phyloP scores from a whole-genome alignment of 2,888 invertebrate genomes.

The Orchesella flavescens region DNA sequence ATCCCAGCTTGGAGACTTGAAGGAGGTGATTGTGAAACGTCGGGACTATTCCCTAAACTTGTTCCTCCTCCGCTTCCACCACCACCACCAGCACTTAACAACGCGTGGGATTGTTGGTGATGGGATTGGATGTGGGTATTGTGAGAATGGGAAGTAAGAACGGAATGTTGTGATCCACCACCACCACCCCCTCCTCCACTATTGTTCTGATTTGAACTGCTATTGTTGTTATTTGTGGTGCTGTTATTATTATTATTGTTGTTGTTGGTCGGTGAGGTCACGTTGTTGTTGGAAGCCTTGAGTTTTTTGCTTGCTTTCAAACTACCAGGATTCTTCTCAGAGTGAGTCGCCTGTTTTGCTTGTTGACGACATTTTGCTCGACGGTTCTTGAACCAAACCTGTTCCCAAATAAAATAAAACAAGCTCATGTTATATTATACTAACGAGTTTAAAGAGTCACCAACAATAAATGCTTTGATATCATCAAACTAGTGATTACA shows the following conservation, averaged over 20 bases:
- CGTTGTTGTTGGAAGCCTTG: constrained; percentile 65
- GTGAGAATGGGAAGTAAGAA: constrained; percentile 54
- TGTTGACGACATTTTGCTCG: constrained; percentile 83
- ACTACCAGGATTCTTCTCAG: constrained; percentile 69
- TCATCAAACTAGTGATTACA: no score
- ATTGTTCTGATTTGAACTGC: constrained; percentile 42
- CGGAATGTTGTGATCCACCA: constrained; percentile 40
- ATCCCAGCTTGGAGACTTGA: constrained; percentile 69
- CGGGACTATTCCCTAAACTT: constrained; percentile 71
- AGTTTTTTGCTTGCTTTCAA: constrained; percentile 68
- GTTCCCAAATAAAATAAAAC: constrained; percentile 56
- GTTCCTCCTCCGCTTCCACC: constrained; percentile 46
- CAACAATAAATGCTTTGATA: no score
- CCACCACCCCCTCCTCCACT: constrained; percentile 36
- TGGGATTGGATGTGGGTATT: constrained; percentile 59
- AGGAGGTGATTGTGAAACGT: constrained; percentile 73
- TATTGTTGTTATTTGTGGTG: constrained; percentile 44
- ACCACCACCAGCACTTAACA: constrained; percentile 35
- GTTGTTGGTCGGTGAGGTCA: constrained; percentile 54
- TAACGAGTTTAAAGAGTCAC: no score
- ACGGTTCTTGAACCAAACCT: constrained; percentile 85
- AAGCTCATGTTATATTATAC: not conserved
- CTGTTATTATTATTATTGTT: constrained; percentile 55
- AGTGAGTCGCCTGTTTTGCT: constrained; percentile 76
- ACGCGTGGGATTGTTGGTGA: constrained; percentile 43